phyloP scores from a whole-genome alignment of 2,888 invertebrate genomes.

The Hemicrepidius hirtus region DNA sequence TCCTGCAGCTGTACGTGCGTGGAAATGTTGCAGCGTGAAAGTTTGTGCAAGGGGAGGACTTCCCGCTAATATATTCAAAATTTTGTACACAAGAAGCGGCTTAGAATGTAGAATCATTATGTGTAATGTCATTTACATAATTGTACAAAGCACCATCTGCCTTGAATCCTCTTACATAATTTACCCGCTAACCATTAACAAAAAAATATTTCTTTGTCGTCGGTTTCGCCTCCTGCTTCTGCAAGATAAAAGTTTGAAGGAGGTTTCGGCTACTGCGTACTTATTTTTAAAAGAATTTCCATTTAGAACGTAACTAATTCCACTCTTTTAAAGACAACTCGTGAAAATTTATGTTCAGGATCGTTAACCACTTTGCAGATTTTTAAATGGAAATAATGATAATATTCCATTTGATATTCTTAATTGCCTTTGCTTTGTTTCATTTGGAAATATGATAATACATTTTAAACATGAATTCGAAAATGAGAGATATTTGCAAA shows the following conservation, averaged over 20 bases:
- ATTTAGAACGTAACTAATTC: conserved; percentile 17
- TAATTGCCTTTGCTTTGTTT: too few species aligned
- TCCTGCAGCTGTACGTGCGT: conserved; percentile 51
- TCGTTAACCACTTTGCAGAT: conserved; percentile 18
- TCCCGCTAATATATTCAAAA: conserved; percentile 42
- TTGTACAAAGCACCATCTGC: conserved; percentile 49
- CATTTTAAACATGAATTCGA: too few species aligned
- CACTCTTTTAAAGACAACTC: conserved; percentile 13
- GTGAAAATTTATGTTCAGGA: conserved; percentile 12
- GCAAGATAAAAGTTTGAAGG: conserved; percentile 30
- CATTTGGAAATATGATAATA: too few species aligned
- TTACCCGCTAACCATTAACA: conserved; percentile 40
- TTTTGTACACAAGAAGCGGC: conserved; percentile 42
- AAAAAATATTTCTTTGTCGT: conserved; percentile 41
- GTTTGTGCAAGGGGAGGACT: conserved; percentile 27
- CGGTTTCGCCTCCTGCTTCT: conserved; percentile 25
- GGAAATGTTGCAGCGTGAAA: conserved; percentile 47
- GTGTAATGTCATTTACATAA: conserved; percentile 49
- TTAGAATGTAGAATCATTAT: conserved; percentile 46
- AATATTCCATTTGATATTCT: conserved; percentile 2
- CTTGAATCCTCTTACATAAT: conserved; percentile 46
- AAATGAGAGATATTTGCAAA: too few species aligned
- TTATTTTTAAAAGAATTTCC: conserved; percentile 12
- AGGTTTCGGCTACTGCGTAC: background rate
- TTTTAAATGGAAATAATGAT: conserved; percentile 7